Conservation (phyloP, 2,113 vertebrate genomes). For the Macheiramphus alcinus region DNA sequence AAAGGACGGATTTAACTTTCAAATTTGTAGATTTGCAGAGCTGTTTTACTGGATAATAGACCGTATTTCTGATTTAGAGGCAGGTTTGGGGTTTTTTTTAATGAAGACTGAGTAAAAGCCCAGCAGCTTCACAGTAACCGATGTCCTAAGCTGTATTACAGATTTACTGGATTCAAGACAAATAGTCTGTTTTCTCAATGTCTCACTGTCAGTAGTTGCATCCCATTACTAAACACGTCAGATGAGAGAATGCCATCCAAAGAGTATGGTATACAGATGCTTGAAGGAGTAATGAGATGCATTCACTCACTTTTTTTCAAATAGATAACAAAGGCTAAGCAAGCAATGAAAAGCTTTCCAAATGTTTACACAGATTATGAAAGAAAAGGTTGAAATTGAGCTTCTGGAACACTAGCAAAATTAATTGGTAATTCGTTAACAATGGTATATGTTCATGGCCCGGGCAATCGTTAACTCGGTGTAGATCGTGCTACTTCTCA, state of each 20-base stretch:
- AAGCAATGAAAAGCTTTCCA: not conserved
- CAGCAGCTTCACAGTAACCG: not conserved
- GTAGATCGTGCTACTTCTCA: not conserved
- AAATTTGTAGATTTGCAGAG: not conserved
- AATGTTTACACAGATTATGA: not conserved
- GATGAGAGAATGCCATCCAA: not conserved
- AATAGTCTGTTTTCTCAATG: not conserved
- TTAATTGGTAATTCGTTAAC: not conserved
- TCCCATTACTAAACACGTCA: not conserved
- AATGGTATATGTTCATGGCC: rapidly evolving
- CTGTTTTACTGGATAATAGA: not conserved
- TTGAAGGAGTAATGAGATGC: not conserved
- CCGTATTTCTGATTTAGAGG: not conserved
- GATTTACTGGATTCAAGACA: not conserved
- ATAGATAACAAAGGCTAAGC: not conserved
- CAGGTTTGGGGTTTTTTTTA: not conserved
- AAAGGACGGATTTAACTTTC: not conserved
- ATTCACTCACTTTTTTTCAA: not conserved
- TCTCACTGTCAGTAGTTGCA: not conserved
- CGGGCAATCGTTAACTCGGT: not conserved
- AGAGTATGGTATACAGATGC: not conserved
- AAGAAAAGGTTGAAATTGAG: not conserved
- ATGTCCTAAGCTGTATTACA: not conserved
- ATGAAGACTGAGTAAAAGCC: not conserved
- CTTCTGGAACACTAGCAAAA: not conserved